Percentiles rank a stretch among this genome's conserved stretches.
Evolutionary conservation across 1,140 invertebrate species (phyloP).

Genomic region (Leptinotarsa undecemlineata): DNA sequence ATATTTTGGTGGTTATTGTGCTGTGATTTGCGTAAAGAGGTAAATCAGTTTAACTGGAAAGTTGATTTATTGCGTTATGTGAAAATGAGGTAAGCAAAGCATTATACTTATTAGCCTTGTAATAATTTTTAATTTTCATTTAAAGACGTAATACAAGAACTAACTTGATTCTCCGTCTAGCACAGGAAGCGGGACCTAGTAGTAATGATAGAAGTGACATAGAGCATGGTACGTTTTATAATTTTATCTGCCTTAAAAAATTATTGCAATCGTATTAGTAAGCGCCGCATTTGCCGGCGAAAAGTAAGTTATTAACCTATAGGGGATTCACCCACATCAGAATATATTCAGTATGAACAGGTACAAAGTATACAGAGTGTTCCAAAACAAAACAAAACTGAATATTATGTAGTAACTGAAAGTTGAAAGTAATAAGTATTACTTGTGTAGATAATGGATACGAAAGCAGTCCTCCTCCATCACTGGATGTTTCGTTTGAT

Average conservation of each 20-base stretch:
- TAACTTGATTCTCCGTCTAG: neutral
- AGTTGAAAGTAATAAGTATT: neutral
- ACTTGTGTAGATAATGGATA: neutral
- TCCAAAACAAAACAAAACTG: too few relatives aligned
- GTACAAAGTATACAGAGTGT: too few relatives aligned
- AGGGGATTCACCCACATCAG: too few relatives aligned
- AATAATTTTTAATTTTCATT: neutral
- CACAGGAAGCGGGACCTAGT: neutral
- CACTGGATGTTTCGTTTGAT: constrained; percentile 5
- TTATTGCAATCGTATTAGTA: neutral
- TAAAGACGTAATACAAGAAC: neutral
- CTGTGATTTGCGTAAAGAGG: too few relatives aligned
- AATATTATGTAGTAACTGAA: neutral
- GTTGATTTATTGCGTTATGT: too few relatives aligned
- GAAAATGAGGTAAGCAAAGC: too few relatives aligned
- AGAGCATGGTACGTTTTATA: neutral
- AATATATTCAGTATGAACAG: too few relatives aligned
- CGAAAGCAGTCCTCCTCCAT: neutral
- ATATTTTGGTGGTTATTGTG: too few relatives aligned
- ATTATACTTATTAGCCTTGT: too few relatives aligned
- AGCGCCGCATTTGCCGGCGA: neutral
- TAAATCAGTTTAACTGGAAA: too few relatives aligned
- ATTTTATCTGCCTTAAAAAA: too few relatives aligned
- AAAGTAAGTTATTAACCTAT: too few relatives aligned
- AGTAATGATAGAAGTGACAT: neutral